Percentiles rank a stretch among this genome's conserved stretches.
Evolutionary conservation across 2,113 vertebrate genomes (phyloP).

Genomic region (Rousettus leschenaultii): DNA sequence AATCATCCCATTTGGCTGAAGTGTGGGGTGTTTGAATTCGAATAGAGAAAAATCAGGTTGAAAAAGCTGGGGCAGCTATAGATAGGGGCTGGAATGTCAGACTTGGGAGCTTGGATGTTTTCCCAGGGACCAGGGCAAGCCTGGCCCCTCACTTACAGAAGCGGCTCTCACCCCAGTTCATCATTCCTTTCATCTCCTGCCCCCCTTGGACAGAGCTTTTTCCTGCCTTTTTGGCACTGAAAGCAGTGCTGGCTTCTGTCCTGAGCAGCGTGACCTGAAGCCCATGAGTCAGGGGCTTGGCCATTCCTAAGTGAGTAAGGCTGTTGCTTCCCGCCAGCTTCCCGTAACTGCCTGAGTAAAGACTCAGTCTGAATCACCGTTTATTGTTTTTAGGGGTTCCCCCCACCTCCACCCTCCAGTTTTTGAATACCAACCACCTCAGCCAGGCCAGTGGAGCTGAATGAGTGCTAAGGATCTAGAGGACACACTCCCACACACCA

Average conservation of each 20-base stretch:
- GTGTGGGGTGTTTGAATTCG: neutral
- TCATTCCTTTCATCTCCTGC: neutral
- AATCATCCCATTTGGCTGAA: neutral
- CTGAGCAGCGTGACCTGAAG: constrained; percentile 62
- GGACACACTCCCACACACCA: neutral
- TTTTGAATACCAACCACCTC: constrained; percentile 37
- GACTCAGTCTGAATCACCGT: constrained; percentile 68
- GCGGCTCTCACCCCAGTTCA: neutral
- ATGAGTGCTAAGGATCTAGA: neutral
- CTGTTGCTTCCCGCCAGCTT: constrained; percentile 47
- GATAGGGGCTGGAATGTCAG: neutral
- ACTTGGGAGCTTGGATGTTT: neutral
- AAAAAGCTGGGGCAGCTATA: neutral
- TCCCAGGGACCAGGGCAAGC: neutral
- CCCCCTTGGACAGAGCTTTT: neutral
- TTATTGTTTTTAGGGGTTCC: constrained; percentile 51
- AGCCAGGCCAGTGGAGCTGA: neutral
- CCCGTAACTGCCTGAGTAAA: constrained; percentile 59
- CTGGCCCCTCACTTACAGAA: neutral
- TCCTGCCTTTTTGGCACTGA: constrained; percentile 41
- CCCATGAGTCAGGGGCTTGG: constrained; percentile 67
- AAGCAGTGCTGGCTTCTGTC: constrained; percentile 58
- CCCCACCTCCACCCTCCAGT: neutral
- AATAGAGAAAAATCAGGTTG: neutral
- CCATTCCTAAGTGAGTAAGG: constrained; percentile 67